Evolutionary conservation across 2,888 invertebrate genomes (phyloP).

Genomic region (Nephrotoma guestfalica): DNA sequence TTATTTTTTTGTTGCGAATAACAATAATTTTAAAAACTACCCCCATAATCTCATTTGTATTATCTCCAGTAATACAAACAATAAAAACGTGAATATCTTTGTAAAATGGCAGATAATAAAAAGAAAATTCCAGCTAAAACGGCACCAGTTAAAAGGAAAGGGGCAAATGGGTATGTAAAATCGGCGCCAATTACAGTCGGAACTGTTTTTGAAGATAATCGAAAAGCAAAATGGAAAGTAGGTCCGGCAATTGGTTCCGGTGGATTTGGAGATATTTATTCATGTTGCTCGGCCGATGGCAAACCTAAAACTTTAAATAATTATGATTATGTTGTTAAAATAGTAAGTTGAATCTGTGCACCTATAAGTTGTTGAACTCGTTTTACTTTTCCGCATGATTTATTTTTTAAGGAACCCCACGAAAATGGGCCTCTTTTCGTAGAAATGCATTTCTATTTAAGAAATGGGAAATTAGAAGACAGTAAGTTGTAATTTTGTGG

Average conservation of each 20-base stretch:
- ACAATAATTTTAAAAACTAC: not conserved
- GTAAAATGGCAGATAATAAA: conserved; percentile 8
- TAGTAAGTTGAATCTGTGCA: conserved; percentile 40
- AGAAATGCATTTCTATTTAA: conserved; percentile 81
- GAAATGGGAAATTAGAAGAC: conserved; percentile 54
- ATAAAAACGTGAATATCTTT: not conserved
- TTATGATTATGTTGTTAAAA: conserved; percentile 63
- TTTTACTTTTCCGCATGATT: conserved; percentile 7
- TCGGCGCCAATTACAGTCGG: conserved; percentile 37
- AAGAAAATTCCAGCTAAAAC: conserved; percentile 9
- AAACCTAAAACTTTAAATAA: conserved; percentile 35
- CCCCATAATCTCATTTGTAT: not conserved
- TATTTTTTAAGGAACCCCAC: conserved; percentile 60
- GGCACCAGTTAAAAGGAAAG: conserved; percentile 13
- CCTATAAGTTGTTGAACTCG: not conserved
- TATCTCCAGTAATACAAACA: not conserved
- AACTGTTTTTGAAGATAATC: conserved; percentile 58
- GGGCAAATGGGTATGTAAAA: conserved; percentile 24
- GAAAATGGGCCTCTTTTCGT: conserved; percentile 89
- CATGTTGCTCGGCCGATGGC: conserved; percentile 49
- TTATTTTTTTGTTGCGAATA: not conserved
- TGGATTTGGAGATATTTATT: conserved; percentile 89
- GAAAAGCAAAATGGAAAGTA: conserved; percentile 70
- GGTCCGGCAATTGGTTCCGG: conserved; percentile 81
- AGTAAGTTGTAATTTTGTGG: conserved; percentile 35